Base-by-base conservation (phyloP, 2,797 vertebrate genomes). In the Tadarida brasiliensis region DNA sequence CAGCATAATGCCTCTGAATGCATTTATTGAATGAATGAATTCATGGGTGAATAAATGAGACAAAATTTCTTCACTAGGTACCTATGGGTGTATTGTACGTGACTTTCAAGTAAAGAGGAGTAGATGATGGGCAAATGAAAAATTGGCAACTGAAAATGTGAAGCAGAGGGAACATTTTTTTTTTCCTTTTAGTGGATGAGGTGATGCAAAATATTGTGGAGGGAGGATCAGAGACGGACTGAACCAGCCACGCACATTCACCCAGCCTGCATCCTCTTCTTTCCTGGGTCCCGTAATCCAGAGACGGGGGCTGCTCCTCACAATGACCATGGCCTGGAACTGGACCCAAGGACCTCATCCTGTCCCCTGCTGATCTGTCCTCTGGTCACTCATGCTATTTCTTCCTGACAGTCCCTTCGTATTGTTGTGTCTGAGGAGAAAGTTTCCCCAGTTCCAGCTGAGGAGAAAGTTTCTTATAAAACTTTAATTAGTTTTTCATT, bases 401-500 rank as follows among this genome's bases (percentile, higher is more conserved):
- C n/a, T 74, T 76, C 35, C 24, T 49, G 39, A 59, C 24, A 47
- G 3, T 3, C 44, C 20, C 2, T 84, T 81, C 19, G 3, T 81
- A 63, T 71, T 61, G 0, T 93, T 82, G 33, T 73, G 39, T 85
- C 73, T 97, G 73, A 95, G 19, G 17, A 11, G 16, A 84, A 96
- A 80, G 39, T 78, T 96, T 96, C 30, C 28, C 39, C 39, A 44
- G 39, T 44, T 4, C 4, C 47, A 87, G n/a, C 73, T 97, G 73
- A 95, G 16, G 17, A 11, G 16, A 84, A 96, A 83, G 49, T 78
- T 96, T 96, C 30, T 28, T 90, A 56, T 92, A 94, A 87, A 95
- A 92, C 49, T 89, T 94, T 93, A 96, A 96, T 96, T 95, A 88
- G 67, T 82, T 97, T 95, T 97, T 80, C 82, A 97, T 96, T 97